Conservation (phyloP, 1,140 invertebrate genomes). For the Mizuhopecten yessoensis region DNA sequence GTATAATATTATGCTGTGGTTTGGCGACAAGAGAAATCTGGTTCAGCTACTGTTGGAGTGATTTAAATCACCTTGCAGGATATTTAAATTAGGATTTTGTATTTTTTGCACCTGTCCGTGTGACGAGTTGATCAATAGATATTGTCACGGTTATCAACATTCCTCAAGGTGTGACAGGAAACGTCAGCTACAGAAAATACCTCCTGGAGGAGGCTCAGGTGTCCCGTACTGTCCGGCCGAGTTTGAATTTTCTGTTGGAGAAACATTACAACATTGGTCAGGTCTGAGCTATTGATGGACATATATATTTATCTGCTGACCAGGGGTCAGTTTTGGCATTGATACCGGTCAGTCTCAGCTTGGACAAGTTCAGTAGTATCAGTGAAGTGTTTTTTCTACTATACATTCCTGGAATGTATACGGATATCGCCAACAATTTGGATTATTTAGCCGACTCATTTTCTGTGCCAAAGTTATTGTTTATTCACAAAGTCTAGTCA, state of each 20-base stretch:
- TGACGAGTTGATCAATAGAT: not conserved
- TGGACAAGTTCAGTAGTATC: not conserved
- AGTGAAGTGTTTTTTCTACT: not conserved
- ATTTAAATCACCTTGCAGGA: not conserved
- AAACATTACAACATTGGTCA: not conserved
- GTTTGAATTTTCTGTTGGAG: not conserved
- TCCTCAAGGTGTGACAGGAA: not conserved
- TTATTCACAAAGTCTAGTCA: not conserved
- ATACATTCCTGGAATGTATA: not conserved
- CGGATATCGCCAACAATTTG: not conserved
- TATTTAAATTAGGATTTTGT: not conserved
- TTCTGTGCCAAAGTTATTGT: not conserved
- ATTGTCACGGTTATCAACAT: not conserved
- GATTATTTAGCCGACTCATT: not conserved
- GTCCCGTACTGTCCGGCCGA: not conserved
- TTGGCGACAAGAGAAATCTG: too few species aligned
- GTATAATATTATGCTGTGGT: too few species aligned
- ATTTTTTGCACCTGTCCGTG: not conserved
- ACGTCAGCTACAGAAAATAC: not conserved
- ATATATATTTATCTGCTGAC: too few species aligned
- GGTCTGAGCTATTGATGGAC: not conserved
- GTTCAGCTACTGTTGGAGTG: not conserved
- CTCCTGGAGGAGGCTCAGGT: not conserved
- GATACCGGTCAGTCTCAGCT: not conserved
- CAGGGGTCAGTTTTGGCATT: not conserved